Percentiles rank a stretch among this genome's conserved stretches.
phyloP scores from a whole-genome alignment of 92 coral and sea anemone species.

The Parazoanthus atlanticus region DNA sequence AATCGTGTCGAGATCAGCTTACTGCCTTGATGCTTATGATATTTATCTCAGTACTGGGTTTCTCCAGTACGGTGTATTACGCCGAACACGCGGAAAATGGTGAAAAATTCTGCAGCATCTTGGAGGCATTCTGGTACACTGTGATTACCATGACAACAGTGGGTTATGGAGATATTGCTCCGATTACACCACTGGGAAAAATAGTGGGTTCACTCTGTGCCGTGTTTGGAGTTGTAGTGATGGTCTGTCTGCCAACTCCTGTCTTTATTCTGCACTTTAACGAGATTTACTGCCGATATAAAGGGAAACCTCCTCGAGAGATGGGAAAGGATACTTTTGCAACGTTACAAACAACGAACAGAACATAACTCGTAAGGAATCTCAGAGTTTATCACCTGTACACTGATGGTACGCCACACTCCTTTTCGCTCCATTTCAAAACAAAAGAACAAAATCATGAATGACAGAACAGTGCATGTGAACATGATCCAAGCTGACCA shows the following conservation, averaged over 20 bases:
- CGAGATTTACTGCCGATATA: slow-evolving; percentile 72
- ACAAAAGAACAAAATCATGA: not conserved
- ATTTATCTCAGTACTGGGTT: slow-evolving; percentile 68
- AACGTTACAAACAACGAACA: not conserved
- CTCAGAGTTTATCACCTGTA: not conserved
- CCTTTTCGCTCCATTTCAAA: not conserved
- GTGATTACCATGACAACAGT: slow-evolving; percentile 96
- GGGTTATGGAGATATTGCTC: slow-evolving; percentile 90
- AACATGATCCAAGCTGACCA: too few relatives aligned
- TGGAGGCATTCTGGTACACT: slow-evolving; percentile 93
- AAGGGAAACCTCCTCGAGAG: slow-evolving; percentile 1
- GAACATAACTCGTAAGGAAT: not conserved
- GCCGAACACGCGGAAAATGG: slow-evolving; percentile 69
- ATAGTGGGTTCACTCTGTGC: slow-evolving; percentile 88
- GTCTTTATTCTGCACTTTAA: slow-evolving; percentile 87
- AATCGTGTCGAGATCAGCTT: slow-evolving; percentile 80
- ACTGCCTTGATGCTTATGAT: slow-evolving; percentile 70
- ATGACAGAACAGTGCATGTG: not conserved
- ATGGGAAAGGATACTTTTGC: not conserved
- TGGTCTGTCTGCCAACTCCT: slow-evolving; percentile 94
- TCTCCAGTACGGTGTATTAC: slow-evolving; percentile 76
- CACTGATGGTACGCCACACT: not conserved
- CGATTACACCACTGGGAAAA: slow-evolving; percentile 79
- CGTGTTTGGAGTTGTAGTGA: slow-evolving; percentile 81
- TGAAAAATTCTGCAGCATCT: slow-evolving; percentile 80